phyloP scores from a whole-genome alignment of 2,888 invertebrate genomes.

The Sphaeridia pumilis region DNA sequence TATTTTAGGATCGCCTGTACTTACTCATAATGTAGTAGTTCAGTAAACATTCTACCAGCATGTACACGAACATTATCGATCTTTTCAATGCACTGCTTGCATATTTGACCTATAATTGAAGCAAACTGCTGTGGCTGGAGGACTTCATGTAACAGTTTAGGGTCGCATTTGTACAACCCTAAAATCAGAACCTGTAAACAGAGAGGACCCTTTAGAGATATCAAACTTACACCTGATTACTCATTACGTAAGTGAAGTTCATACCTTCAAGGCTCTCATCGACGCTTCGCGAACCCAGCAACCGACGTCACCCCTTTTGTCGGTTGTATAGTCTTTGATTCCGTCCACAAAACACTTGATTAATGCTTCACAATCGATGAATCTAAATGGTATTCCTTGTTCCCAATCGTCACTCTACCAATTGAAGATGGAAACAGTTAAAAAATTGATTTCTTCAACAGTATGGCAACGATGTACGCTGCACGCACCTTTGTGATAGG shows the following conservation, averaged over 20 bases:
- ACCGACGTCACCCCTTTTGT: conserved; percentile 83
- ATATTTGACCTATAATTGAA: conserved; percentile 42
- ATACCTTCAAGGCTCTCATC: conserved; percentile 57
- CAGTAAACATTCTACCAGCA: conserved; percentile 67
- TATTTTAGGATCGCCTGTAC: no score
- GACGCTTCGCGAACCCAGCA: conserved; percentile 89
- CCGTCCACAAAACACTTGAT: conserved; percentile 59
- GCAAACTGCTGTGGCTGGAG: conserved; percentile 8
- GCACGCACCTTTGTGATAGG: conserved; percentile 10
- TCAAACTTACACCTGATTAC: no score
- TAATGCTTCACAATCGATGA: conserved; percentile 41
- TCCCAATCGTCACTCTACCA: conserved; percentile 17
- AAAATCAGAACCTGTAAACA: conserved; percentile 16
- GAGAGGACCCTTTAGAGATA: no score
- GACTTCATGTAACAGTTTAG: conserved; percentile 1
- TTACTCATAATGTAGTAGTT: conserved; percentile 50
- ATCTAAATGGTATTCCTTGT: conserved; percentile 24
- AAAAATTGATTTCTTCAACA: background rate
- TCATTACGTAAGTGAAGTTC: no score
- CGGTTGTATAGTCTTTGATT: conserved; percentile 80
- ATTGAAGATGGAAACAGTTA: background rate
- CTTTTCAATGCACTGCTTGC: conserved; percentile 86
- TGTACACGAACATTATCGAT: conserved; percentile 81
- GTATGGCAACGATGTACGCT: no score
- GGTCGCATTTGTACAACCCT: conserved; percentile 16